Evolutionary conservation across 2,797 vertebrate genomes (phyloP).

Genomic region (Myotis planiceps): DNA sequence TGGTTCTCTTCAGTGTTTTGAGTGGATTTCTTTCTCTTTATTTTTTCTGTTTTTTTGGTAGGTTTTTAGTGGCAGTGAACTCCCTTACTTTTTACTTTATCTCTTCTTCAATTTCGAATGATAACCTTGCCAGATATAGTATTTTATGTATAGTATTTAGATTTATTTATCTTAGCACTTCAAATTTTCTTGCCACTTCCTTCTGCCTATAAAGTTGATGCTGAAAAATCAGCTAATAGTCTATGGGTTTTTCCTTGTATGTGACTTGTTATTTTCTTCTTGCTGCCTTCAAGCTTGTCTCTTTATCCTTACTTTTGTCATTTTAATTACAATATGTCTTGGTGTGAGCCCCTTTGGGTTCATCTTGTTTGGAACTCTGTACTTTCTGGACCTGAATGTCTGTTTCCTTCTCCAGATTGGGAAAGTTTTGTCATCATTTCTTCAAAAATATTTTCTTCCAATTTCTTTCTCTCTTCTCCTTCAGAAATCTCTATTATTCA

Average conservation of each 20-base stretch:
- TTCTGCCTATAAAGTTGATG: not conserved
- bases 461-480: not conserved
- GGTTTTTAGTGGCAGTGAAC: not conserved
- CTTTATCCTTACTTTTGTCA: not conserved
- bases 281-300: not conserved
- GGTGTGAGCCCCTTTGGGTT: not conserved
- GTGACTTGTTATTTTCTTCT: not conserved
- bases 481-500: no score
- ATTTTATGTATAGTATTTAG: not conserved
- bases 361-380: not conserved
- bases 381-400: not conserved
- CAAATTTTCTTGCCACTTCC: not conserved
- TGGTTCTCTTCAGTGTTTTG: not conserved
- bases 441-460: not conserved
- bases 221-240: not conserved
- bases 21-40: not conserved
- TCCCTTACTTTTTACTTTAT: not conserved
- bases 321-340: not conserved
- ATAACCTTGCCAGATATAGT: not conserved
- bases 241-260: not conserved
- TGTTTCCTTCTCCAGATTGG: not conserved
- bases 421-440: not conserved
- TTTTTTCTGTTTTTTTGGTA: not conserved
- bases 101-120: not conserved
- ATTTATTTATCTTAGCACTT: not conserved